Evolutionary conservation across 2,888 invertebrate species (phyloP).

Genomic region (Protophormia terraenovae): DNA sequence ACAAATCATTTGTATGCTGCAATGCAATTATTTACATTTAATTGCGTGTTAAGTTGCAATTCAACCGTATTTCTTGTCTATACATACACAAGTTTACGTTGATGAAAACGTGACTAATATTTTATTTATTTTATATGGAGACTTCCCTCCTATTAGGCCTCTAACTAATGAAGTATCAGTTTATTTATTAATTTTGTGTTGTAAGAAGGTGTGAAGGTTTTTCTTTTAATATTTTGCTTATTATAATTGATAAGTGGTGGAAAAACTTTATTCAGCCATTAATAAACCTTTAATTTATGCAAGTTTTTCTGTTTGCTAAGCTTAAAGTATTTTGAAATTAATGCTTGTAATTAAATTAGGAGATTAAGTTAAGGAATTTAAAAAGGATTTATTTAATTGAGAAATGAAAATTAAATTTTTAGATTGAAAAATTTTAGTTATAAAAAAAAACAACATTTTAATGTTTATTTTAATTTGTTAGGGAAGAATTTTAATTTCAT

Average conservation of each 20-base stretch:
- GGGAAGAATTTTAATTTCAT: too few relatives aligned
- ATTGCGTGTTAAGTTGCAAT: constrained; percentile 79
- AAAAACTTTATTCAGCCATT: constrained; percentile 38
- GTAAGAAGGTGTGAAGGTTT: constrained; percentile 1
- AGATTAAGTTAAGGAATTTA: constrained; percentile 26
- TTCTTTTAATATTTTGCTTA: constrained; percentile 6
- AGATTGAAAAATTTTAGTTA: too few relatives aligned
- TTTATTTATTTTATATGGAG: constrained; percentile 49
- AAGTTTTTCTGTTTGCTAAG: background rate
- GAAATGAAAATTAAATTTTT: background rate
- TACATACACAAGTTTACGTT: constrained; percentile 31
- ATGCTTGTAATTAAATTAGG: constrained; percentile 42
- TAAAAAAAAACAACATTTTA: too few relatives aligned
- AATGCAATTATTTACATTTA: constrained; percentile 80
- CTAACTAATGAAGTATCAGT: background rate
- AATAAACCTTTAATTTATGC: constrained; percentile 55
- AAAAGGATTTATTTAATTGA: background rate
- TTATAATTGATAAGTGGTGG: constrained; percentile 49
- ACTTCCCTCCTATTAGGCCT: background rate
- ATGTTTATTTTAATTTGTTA: too few relatives aligned
- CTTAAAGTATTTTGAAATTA: constrained; percentile 28
- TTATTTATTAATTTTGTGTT: constrained; percentile 27
- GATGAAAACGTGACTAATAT: constrained; percentile 63
- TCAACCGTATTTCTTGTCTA: constrained; percentile 32
- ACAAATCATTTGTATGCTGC: constrained; percentile 80